phyloP scores from a whole-genome alignment of 2,888 invertebrate genomes.

The Euzophera pinguis region DNA sequence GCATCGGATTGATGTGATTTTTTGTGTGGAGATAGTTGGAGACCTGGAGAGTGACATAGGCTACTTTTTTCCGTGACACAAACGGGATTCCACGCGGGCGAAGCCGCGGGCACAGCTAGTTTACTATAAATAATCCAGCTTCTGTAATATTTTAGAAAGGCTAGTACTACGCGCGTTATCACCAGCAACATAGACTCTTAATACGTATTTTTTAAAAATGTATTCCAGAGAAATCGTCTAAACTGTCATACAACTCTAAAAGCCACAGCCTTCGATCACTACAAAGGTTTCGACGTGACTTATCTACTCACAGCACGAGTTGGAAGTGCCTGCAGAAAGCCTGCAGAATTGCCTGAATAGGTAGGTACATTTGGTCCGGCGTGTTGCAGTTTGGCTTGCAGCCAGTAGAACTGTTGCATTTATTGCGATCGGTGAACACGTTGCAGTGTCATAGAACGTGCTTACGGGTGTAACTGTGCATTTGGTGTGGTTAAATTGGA shows the following conservation, averaged over 20 bases:
- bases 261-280: background rate
- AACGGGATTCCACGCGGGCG: no score
- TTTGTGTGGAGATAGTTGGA: no score
- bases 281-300: background rate
- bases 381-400: background rate
- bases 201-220: no score
- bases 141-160: no score
- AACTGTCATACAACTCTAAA: background rate
- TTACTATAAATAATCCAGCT: no score
- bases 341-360: background rate
- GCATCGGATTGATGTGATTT: no score
- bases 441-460: conserved; percentile 3
- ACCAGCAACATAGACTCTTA: no score
- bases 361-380: background rate
- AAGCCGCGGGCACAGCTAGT: no score
- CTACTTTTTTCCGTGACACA: no score
- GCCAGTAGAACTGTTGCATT: conserved; percentile 3
- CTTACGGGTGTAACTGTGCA: background rate
- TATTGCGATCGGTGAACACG: background rate
- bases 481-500: background rate
- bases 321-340: background rate
- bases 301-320: background rate
- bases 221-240: no score
- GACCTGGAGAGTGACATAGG: no score
- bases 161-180: no score